phyloP scores from a whole-genome alignment of 2,888 invertebrate genomes.

The Marronus borbonicus region DNA sequence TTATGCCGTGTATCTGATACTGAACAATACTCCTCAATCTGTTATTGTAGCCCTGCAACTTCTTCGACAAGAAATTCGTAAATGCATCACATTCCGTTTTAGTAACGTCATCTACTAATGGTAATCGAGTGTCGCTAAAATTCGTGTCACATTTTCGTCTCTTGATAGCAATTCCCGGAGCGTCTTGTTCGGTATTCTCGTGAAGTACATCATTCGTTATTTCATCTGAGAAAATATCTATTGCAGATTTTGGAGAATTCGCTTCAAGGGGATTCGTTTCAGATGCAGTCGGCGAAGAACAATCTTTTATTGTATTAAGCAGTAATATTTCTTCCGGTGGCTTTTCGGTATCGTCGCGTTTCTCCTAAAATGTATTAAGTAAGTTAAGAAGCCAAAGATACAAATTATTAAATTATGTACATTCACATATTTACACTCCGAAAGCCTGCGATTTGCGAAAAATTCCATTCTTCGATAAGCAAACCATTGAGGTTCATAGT shows the following conservation, averaged over 20 bases:
- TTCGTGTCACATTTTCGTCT: background rate
- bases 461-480: conserved; percentile 32
- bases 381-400: background rate
- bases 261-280: background rate
- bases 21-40: conserved; percentile 2
- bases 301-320: background rate
- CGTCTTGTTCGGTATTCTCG: background rate
- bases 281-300: background rate
- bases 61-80: conserved; percentile 12
- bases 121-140: background rate
- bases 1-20: background rate
- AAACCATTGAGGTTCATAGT: conserved; percentile 23
- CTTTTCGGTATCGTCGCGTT: background rate
- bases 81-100: background rate
- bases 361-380: background rate
- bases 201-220: background rate
- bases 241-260: background rate
- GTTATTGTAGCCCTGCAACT: conserved; percentile 1
- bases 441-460: background rate
- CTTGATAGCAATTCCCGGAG: background rate
- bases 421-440: background rate
- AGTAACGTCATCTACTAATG: background rate
- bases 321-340: background rate
- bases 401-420: background rate
- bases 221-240: background rate